Evolutionary conservation across 2,797 vertebrate genomes (phyloP).

Genomic region (Halcyon chelicuti): DNA sequence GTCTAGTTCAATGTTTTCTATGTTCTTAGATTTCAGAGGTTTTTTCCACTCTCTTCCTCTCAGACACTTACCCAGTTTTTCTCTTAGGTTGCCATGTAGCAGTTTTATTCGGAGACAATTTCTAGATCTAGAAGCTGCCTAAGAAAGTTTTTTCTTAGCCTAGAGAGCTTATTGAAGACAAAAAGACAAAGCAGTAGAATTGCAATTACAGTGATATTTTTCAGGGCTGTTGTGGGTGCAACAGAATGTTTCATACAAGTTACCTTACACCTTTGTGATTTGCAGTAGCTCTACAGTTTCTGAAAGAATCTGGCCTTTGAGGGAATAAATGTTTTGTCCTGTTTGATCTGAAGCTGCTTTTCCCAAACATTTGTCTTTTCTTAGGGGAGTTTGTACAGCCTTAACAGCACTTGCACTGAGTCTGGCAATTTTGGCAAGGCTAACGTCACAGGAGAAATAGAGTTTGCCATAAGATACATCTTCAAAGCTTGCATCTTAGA

Average conservation of each 20-base stretch:
- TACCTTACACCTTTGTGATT: not conserved
- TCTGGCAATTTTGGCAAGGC: constrained; percentile 76
- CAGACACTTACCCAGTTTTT: not conserved
- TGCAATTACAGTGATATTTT: not conserved
- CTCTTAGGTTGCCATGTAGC: not conserved
- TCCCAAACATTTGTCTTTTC: constrained; percentile 1
- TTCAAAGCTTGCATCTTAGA: constrained; percentile 80
- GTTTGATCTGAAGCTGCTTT: not conserved
- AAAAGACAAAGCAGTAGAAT: not conserved
- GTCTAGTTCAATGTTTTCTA: not conserved
- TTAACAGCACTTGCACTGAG: constrained; percentile 84
- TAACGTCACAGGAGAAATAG: constrained; percentile 84
- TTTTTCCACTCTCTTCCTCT: not conserved
- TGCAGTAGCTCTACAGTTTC: not conserved
- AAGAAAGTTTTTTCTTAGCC: not conserved
- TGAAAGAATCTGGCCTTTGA: not conserved
- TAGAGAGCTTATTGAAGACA: not conserved
- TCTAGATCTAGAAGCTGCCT: not conserved
- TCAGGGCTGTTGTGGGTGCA: not conserved
- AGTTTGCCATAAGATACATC: constrained; percentile 85
- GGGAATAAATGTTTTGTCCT: not conserved
- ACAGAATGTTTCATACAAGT: not conserved
- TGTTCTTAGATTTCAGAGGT: not conserved
- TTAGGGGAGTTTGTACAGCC: constrained; percentile 81
- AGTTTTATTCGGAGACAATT: not conserved